A percentile compares a stretch with the other conserved stretches of the same genome.
Evolutionary conservation across 2,113 vertebrate genomes (phyloP).

Genomic region (Platichthys flesus): DNA sequence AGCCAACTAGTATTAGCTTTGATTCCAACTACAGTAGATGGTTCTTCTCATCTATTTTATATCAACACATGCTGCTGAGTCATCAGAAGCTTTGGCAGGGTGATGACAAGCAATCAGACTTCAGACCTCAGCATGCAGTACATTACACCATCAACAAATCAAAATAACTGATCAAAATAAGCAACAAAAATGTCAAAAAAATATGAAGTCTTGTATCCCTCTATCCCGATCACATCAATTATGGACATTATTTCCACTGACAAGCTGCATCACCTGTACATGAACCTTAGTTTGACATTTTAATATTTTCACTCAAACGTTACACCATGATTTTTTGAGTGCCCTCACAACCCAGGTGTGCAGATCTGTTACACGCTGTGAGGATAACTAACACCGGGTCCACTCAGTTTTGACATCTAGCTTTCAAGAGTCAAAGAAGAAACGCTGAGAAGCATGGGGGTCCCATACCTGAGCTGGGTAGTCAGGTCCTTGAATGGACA

Average conservation of each 20-base stretch:
- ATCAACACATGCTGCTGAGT: no score
- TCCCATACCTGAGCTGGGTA: conserved; percentile 55
- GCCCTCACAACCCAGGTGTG: conserved; percentile 45
- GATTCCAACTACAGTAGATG: no score
- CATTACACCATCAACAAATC: no score
- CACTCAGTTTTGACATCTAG: conserved; percentile 56
- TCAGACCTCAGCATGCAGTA: no score
- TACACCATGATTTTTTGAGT: conserved; percentile 7
- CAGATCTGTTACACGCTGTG: conserved; percentile 27
- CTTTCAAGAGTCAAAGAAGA: conserved; percentile 51
- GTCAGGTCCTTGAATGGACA: conserved; percentile 57
- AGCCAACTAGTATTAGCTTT: no score
- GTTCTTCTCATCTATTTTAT: no score
- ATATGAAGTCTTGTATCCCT: background rate
- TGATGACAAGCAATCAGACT: background rate
- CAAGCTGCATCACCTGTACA: background rate
- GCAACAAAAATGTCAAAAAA: background rate
- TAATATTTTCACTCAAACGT: background rate
- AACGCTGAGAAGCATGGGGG: conserved; percentile 29
- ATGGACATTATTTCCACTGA: background rate
- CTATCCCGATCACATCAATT: background rate
- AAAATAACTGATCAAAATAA: background rate
- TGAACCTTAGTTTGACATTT: conserved; percentile 3
- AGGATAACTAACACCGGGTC: conserved; percentile 11
- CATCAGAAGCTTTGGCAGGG: no score